Base-by-base conservation (phyloP, 2,113 vertebrate genomes). In the Malurus alboscapulatus region DNA sequence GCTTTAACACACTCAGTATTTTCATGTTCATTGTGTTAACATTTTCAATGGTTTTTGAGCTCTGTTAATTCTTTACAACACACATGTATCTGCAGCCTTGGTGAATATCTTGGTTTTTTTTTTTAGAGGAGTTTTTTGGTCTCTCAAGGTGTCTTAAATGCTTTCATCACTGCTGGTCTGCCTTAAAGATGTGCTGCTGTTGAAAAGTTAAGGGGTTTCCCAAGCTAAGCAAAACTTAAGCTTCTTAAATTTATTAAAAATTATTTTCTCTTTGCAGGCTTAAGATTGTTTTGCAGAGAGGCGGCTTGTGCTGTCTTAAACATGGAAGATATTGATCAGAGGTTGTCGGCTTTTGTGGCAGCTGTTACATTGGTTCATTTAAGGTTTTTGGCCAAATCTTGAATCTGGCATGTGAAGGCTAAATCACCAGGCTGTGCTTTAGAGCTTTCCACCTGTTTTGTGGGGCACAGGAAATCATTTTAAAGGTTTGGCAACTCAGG, bases 271-370 rank as follows among this genome's bases (percentile, higher is more conserved):
- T 61, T 87, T 62, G 36, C 44, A 85, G 42, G 38, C 47, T 20
- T 66, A 54, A 30, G 38, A 85, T 71, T 45, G 32, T 58, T 82
- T 74, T 88, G 42, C 40, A 83, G 67, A 26, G 44, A 67, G 67
- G 71, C 0, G 0, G 42, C 77, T 92, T 87, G n/a, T 59, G 65
- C 82, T 85, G 32, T 54, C 71, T 95, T 63, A 48, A 76, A 54
- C 38, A 18, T 91, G 87, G 81, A 47, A 62, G 58, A 18, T 94
- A 89, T 88, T 73, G 91, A 85, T 96, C 77, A 85, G 67, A 80
- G 81, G 82, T 73, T 91, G 84, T 71, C 0, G 4, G 91, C 72
- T 95, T 93, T 91, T 63, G 82, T 91, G 90, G 75, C 90, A 86
- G 72, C 48, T 94, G 78, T 69, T 88, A 20, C 1, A 0, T 62